phyloP scores from a whole-genome alignment of 2,888 invertebrate species.

The Parapristionchus giblindavisi region DNA sequence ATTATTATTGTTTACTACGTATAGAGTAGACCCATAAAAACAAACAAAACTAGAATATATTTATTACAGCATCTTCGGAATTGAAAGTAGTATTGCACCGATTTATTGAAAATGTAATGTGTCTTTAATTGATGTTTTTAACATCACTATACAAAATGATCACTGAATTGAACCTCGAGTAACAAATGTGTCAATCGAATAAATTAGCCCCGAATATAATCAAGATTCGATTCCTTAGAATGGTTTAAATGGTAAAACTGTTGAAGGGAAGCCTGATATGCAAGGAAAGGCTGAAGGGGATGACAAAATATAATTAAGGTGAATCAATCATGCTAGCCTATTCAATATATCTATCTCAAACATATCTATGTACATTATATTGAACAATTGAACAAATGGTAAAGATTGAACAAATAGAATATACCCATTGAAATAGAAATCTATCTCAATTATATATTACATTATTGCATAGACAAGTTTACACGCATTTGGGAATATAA shows the following conservation, averaged over 20 bases:
- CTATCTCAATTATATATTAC: constrained; percentile 20
- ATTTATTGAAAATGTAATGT: background rate
- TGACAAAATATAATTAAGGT: background rate
- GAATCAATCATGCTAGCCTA: background rate
- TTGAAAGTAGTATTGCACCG: too few relatives aligned
- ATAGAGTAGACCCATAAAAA: too few relatives aligned
- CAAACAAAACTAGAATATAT: too few relatives aligned
- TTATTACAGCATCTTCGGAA: too few relatives aligned
- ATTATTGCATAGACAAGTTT: constrained; percentile 2
- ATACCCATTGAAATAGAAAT: too few relatives aligned
- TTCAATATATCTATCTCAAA: background rate
- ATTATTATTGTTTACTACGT: too few relatives aligned
- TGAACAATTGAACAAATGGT: background rate
- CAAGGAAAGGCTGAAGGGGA: background rate
- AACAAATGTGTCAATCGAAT: constrained; percentile 22
- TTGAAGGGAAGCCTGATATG: constrained; percentile 15
- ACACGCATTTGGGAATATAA: too few relatives aligned
- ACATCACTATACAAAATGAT: too few relatives aligned
- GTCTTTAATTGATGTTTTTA: background rate
- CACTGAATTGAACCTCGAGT: constrained; percentile 28
- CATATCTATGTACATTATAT: constrained; percentile 18
- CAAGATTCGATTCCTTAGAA: background rate
- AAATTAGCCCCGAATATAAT: constrained; percentile 9
- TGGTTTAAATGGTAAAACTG: constrained; percentile 31
- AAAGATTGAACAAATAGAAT: constrained; percentile 11